Percentiles rank a stretch among this genome's conserved stretches.
Conservation (phyloP, 2,888 invertebrate genomes). For the Dicyrtoma fusca region DNA sequence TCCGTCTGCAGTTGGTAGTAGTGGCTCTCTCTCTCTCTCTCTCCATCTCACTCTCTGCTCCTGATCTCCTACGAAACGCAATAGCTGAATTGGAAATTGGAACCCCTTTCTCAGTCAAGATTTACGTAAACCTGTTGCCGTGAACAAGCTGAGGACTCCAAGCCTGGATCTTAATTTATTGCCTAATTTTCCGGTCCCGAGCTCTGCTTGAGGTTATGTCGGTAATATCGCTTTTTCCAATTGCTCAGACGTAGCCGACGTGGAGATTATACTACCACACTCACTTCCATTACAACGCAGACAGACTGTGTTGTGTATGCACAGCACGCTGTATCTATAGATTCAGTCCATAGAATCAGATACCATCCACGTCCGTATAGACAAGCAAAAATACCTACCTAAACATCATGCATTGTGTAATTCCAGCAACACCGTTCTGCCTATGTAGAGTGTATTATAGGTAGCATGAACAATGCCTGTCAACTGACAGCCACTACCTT, state of each 20-base stretch:
- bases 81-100: slow-evolving; percentile 21
- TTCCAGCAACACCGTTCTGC: not conserved
- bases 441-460: too few species aligned
- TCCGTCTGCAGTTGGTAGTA: not conserved
- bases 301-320: not conserved
- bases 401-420: not conserved
- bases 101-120: slow-evolving; percentile 25
- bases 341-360: not conserved
- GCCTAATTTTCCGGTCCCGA: slow-evolving; percentile 51
- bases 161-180: slow-evolving; percentile 48
- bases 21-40: not conserved
- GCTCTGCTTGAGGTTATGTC: slow-evolving; percentile 48
- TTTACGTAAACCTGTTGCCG: slow-evolving; percentile 46
- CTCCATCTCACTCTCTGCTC: slow-evolving; percentile 4
- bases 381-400: not conserved
- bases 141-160: slow-evolving; percentile 41
- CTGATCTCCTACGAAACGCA: not conserved
- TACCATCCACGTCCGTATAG: not conserved
- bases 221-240: slow-evolving; percentile 47
- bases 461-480: too few species aligned
- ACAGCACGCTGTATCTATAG: not conserved
- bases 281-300: slow-evolving; percentile 10
- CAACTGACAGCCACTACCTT: too few species aligned
- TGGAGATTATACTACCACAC: slow-evolving; percentile 37
- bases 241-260: slow-evolving; percentile 44